Base-by-base conservation (phyloP, 2,888 invertebrate species). In the Steinernema scapterisci region DNA sequence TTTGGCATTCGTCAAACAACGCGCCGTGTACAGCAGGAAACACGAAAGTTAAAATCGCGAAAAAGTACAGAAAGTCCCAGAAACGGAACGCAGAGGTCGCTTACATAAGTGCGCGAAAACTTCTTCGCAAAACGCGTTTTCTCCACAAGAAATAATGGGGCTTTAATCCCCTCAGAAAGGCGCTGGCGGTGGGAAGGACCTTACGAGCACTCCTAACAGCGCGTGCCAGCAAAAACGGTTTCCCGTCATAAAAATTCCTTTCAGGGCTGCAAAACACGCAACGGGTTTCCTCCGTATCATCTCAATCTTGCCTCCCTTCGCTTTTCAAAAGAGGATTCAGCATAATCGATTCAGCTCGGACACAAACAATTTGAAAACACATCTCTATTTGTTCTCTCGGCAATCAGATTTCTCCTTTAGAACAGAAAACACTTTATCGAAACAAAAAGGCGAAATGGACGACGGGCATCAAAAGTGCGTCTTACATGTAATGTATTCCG, bases 261-360 rank as follows among this genome's bases (percentile, higher is more conserved):
- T 54, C 5, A 21, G 19, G 54, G 54, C 2, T 48, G 16, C 19
- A 48, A 48, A 48, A 48, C 16, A 25, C 21, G 54, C 51, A 11
- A 13, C 54, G 23, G 25, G 21, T 25, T 54, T 25, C 25, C 23
- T 54, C 21, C 25, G 23, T 23, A 25, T 54, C 38, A 38, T 38
- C 38, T 9, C 38, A 21, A 19, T 52, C 11, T 52, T 31, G 63
- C 31, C 31, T 27, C 63, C 16, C 63, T 13, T 63, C 48, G 48
- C 48, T 13, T 48, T 48, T 48, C 63, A 31, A 27, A 63, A 63
- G 63, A 16, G 48, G 48, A 48, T 48, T 63, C 63, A 16, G 38
- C 27, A 63, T 31, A 63, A 63, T 63, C 63, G 63, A 63, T 63
- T 31, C 13, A 11, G 19, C 27, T 31, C 63, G 63, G 25, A 27